Evolutionary conservation across 2,888 invertebrate species (phyloP).

Genomic region (Ochropacha duplaris): DNA sequence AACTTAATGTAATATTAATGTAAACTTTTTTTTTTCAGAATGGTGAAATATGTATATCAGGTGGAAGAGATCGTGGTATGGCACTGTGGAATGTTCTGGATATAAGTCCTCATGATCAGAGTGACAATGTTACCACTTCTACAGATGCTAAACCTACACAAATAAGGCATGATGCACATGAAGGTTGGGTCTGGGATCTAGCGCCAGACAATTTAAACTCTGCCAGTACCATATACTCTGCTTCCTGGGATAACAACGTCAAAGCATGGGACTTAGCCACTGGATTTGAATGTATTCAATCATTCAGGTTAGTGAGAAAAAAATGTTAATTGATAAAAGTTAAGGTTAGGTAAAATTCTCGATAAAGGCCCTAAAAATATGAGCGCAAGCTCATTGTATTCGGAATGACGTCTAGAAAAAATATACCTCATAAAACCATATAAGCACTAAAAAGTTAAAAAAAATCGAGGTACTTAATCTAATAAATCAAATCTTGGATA

Average conservation of each 20-base stretch:
- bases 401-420: too few relatives aligned
- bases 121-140: slow-evolving; percentile 43
- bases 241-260: slow-evolving; percentile 84
- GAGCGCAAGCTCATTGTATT: too few relatives aligned
- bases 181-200: slow-evolving; percentile 86
- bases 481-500: too few relatives aligned
- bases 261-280: slow-evolving; percentile 80
- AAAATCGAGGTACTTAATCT: too few relatives aligned
- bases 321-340: background rate
- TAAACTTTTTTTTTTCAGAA: slow-evolving; percentile 47
- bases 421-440: too few relatives aligned
- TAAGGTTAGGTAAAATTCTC: too few relatives aligned
- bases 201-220: slow-evolving; percentile 65
- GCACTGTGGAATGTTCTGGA: slow-evolving; percentile 77
- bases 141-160: slow-evolving; percentile 55
- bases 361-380: too few relatives aligned
- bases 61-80: slow-evolving; percentile 83
- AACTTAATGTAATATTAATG: background rate
- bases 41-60: slow-evolving; percentile 80
- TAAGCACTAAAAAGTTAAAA: too few relatives aligned
- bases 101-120: slow-evolving; percentile 45
- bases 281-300: slow-evolving; percentile 69
- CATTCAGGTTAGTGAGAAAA: slow-evolving; percentile 65
- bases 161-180: slow-evolving; percentile 76
- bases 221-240: slow-evolving; percentile 79